Base-by-base conservation (phyloP, 1,140 invertebrate species). In the Diorhabda carinulata region DNA sequence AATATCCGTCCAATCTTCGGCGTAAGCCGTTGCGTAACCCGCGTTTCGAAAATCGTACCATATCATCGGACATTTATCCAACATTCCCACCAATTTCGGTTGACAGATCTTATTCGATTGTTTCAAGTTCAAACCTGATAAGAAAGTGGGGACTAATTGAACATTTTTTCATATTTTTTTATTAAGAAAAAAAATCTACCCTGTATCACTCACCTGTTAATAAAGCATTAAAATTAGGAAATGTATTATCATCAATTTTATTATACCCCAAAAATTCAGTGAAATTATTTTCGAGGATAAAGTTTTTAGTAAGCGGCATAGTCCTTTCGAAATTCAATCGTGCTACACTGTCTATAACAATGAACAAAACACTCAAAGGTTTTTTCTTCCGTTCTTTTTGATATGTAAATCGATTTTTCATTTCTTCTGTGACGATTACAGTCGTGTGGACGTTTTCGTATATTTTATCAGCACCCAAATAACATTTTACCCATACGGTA, bases 341-440 rank as follows among this genome's bases (percentile, higher is more conserved):
- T 0, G 93, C 95, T 40, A 94, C 87, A 43, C 91, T 92, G 77
- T 95, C 93, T 64, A 95, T 88, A 4, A 93, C 93, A 7, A 95
- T 77, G 68, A 94, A 81, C 1, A 95, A 79, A 7, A 96, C 86
- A 77, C 87, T 91, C 69, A 88, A 81, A 64, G 72, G 65, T 82
- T 83, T 73, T 62, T 66, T 69, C 4, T 43, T 57, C 2, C 58
- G 44, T 5, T 57, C 8, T 65, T 62, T 56, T 65, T 68, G 57
- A 25, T 61, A n/a, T 25, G 3, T 2, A 4, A 40, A 59, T 44
- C 59, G 61, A 57, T 68, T 47, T 63, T 80, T 77, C 74, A 77
- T 61, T 74, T 62, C 40, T 71, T 73, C 67, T 66, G 79, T 80
- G 70, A 78, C 83, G 25, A 52, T 69, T 40, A 79, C 61, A 5